Conservation (phyloP, 1,140 invertebrate species). For the Vanessa atalanta region DNA sequence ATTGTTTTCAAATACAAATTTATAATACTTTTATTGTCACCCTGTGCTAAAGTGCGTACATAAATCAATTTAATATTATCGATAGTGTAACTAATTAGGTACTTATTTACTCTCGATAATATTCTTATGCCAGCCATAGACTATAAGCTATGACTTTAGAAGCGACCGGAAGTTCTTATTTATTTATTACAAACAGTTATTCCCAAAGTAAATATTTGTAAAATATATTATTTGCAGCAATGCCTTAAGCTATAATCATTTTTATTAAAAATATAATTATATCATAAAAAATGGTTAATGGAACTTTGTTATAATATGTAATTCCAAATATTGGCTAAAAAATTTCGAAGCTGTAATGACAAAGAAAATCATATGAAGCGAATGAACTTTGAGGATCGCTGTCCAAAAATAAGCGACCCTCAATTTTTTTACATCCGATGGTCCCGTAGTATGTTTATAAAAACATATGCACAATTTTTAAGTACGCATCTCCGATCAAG, state of each 20-base stretch:
- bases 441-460: constrained; percentile 69
- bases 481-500: constrained; percentile 67
- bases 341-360: neutral
- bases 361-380: neutral
- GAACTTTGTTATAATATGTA: too few relatives aligned
- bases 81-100: too few relatives aligned
- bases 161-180: constrained; percentile 45
- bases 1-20: too few relatives aligned
- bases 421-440: constrained; percentile 58
- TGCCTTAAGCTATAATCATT: too few relatives aligned
- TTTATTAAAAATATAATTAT: too few relatives aligned
- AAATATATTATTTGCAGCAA: neutral
- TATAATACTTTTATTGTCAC: too few relatives aligned
- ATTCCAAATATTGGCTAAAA: too few relatives aligned
- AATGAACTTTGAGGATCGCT: constrained; percentile 44
- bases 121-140: neutral
- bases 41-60: too few relatives aligned
- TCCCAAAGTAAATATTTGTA: constrained; percentile 48
- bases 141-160: neutral
- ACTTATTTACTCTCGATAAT: neutral
- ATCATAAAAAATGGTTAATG: too few relatives aligned
- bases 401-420: constrained; percentile 43
- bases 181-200: constrained; percentile 50
- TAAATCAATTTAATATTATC: too few relatives aligned
- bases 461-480: constrained; percentile 79